Percentiles rank a stretch among this genome's conserved stretches.
Evolutionary conservation across 2,797 vertebrate species (phyloP).

Genomic region (Gymnopithys bicolor): DNA sequence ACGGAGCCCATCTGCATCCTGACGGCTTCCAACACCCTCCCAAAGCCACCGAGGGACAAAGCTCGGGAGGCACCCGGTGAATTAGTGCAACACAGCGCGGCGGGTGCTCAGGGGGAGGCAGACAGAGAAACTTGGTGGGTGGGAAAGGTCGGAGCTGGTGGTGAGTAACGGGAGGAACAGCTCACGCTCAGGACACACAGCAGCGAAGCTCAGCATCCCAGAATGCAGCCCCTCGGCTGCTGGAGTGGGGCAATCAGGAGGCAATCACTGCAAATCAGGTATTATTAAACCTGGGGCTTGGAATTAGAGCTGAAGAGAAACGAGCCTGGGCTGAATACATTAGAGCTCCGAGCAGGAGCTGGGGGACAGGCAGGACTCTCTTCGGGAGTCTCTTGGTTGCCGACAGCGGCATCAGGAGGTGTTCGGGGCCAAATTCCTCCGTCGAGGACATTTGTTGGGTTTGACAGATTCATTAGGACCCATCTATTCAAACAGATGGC

Average conservation of each 20-base stretch:
- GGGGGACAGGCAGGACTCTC: background rate
- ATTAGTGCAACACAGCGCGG: background rate
- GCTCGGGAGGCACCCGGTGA: background rate
- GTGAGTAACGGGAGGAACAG: constrained; percentile 1
- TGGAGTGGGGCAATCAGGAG: background rate
- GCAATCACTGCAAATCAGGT: background rate
- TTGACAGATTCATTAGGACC: background rate
- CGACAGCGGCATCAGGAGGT: background rate
- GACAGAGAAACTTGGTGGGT: constrained; percentile 40
- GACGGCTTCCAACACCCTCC: background rate
- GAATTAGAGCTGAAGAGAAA: background rate
- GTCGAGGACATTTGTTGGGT: background rate
- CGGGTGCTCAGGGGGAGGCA: background rate
- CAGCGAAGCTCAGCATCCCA: background rate
- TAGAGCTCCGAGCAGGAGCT: background rate
- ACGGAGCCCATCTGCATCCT: background rate
- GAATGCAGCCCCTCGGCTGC: background rate
- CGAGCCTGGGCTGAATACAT: background rate
- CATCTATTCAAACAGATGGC: background rate
- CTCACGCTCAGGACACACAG: background rate
- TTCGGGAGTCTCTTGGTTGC: background rate
- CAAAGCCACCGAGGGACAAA: background rate
- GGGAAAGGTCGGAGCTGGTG: constrained; percentile 36
- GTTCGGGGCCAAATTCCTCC: constrained; percentile 2
- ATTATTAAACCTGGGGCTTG: background rate